Conservation (phyloP, 1,140 invertebrate species). For the Euura saliciscinereae region DNA sequence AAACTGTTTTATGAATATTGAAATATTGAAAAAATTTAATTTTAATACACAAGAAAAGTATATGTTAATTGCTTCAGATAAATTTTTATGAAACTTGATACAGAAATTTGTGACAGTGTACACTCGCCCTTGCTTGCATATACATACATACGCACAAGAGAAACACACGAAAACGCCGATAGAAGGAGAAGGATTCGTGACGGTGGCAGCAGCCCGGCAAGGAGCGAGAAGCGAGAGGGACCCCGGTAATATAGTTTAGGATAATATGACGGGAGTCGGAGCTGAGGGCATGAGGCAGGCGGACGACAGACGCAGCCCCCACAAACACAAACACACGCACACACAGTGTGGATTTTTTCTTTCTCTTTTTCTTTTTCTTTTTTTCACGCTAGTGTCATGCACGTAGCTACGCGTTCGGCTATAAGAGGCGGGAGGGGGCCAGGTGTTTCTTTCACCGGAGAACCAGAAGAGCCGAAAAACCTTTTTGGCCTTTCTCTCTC, state of each 20-base stretch:
- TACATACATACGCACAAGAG: background rate
- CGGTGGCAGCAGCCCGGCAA: background rate
- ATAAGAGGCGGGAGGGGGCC: conserved; percentile 29
- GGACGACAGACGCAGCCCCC: conserved; percentile 22
- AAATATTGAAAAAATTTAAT: too few relatives aligned
- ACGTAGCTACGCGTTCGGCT: conserved; percentile 15
- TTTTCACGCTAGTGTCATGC: too few relatives aligned
- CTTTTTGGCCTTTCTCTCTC: conserved; percentile 25
- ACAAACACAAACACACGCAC: conserved; percentile 6
- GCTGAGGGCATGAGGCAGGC: conserved; percentile 28
- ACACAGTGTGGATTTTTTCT: background rate
- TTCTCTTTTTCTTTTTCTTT: too few relatives aligned
- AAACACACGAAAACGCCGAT: conserved; percentile 2
- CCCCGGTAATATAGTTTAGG: conserved; percentile 31
- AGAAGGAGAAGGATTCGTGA: conserved; percentile 11
- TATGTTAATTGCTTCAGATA: too few relatives aligned
- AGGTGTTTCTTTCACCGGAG: conserved; percentile 34
- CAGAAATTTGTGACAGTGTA: background rate
- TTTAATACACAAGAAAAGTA: too few relatives aligned
- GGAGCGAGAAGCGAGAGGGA: conserved; percentile 15
- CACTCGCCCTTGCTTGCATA: background rate
- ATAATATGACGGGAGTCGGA: conserved; percentile 26
- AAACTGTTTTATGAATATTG: too few relatives aligned
- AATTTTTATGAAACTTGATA: too few relatives aligned
- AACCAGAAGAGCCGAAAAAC: conserved; percentile 44